phyloP scores from a whole-genome alignment of 2,888 invertebrate genomes.

The Neocrepidodera transversa region DNA sequence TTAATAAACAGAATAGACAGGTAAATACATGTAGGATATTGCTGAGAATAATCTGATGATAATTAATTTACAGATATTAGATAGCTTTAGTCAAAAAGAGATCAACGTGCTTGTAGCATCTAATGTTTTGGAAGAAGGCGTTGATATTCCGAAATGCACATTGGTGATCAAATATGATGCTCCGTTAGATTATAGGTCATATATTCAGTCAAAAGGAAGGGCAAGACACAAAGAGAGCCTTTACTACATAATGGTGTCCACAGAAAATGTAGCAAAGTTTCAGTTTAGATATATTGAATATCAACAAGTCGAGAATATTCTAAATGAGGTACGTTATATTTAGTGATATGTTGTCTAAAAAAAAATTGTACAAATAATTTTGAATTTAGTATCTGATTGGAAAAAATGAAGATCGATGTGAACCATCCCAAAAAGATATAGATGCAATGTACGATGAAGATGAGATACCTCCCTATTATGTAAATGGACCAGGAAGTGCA shows the following conservation, averaged over 20 bases:
- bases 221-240: conserved; percentile 73
- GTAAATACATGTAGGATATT: background rate
- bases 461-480: conserved; percentile 64
- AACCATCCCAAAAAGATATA: conserved; percentile 65
- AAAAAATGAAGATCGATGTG: conserved; percentile 63
- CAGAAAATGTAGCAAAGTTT: conserved; percentile 50
- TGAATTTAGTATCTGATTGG: conserved; percentile 64
- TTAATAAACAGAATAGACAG: conserved; percentile 60
- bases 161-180: conserved; percentile 79
- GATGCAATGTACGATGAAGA: conserved; percentile 64
- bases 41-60: no score
- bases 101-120: conserved; percentile 76
- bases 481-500: conserved; percentile 58
- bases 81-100: conserved; percentile 66
- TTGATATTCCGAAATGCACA: conserved; percentile 85
- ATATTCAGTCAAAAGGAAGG: conserved; percentile 90
- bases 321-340: conserved; percentile 62
- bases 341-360: no score
- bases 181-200: conserved; percentile 76
- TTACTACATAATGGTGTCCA: conserved; percentile 66
- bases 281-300: conserved; percentile 56
- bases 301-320: conserved; percentile 62
- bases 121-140: conserved; percentile 88
- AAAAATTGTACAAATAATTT: no score
- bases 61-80: conserved; percentile 54